phyloP scores from a whole-genome alignment of 2,888 invertebrate genomes.

The Cosmia pyralina region DNA sequence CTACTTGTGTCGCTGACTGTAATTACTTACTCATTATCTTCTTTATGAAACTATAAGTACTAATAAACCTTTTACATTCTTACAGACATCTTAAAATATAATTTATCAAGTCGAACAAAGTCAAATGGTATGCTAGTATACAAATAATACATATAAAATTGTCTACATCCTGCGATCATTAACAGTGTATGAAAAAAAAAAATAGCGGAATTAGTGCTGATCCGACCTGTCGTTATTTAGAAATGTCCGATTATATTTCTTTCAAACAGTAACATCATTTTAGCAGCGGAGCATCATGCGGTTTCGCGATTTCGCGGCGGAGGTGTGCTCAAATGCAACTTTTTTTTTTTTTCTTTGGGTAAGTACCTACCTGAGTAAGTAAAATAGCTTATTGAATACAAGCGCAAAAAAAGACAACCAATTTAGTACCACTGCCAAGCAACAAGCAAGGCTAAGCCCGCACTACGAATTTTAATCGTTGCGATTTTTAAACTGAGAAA shows the following conservation, averaged over 20 bases:
- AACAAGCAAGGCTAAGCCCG: too few species aligned
- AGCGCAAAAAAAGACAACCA: too few species aligned
- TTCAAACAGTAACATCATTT: not conserved
- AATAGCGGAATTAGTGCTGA: slow-evolving; percentile 28
- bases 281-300: too few species aligned
- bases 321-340: too few species aligned
- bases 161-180: slow-evolving; percentile 51
- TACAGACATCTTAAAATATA: not conserved
- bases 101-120: not conserved
- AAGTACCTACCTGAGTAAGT: too few species aligned
- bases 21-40: too few species aligned
- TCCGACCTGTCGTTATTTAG: slow-evolving; percentile 51
- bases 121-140: not conserved
- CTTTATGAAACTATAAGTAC: too few species aligned
- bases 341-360: too few species aligned
- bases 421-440: too few species aligned
- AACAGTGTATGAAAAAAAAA: slow-evolving; percentile 21
- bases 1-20: too few species aligned
- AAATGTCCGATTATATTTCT: slow-evolving; percentile 32
- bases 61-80: not conserved
- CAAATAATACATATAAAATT: slow-evolving; percentile 53
- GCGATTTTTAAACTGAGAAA: not conserved
- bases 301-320: too few species aligned
- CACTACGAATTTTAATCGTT: not conserved
- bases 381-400: too few species aligned